phyloP scores from a whole-genome alignment of 2,797 vertebrate species.

The Spinus olivaceus region DNA sequence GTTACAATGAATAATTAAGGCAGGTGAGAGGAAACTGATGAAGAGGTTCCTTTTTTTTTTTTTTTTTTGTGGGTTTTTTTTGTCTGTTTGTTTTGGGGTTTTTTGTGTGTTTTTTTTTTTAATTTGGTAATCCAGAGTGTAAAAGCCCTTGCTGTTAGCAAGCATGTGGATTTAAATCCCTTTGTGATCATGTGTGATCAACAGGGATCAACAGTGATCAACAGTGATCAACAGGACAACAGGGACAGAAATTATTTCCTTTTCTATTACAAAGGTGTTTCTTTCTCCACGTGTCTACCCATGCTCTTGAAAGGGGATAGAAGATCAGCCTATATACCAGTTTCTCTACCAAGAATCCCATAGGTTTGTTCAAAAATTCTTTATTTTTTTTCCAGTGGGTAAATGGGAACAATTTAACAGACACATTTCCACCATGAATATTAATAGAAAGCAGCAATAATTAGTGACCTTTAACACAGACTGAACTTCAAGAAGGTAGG shows the following conservation, averaged over 20 bases:
- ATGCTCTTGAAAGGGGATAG: background rate
- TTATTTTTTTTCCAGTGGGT: background rate
- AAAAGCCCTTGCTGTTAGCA: background rate
- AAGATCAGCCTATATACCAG: background rate
- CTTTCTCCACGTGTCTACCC: background rate
- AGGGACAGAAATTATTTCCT: background rate
- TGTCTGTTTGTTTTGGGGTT: no score
- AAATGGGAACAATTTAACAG: background rate
- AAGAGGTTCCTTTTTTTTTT: fast-evolving
- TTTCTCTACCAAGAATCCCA: background rate
- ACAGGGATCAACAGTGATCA: no score
- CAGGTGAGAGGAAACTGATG: background rate
- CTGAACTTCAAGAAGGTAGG: background rate
- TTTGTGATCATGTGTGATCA: background rate
- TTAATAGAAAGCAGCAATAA: background rate
- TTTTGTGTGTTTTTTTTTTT: fast-evolving
- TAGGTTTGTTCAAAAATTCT: background rate
- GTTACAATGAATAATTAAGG: background rate
- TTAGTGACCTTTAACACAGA: background rate
- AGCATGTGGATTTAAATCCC: background rate
- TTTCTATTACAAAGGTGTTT: background rate
- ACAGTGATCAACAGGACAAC: no score
- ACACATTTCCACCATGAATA: background rate
- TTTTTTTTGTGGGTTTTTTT: no score
- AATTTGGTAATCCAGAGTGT: background rate